phyloP scores from a whole-genome alignment of 2,113 vertebrate genomes.

The Amphiprion ocellaris region DNA sequence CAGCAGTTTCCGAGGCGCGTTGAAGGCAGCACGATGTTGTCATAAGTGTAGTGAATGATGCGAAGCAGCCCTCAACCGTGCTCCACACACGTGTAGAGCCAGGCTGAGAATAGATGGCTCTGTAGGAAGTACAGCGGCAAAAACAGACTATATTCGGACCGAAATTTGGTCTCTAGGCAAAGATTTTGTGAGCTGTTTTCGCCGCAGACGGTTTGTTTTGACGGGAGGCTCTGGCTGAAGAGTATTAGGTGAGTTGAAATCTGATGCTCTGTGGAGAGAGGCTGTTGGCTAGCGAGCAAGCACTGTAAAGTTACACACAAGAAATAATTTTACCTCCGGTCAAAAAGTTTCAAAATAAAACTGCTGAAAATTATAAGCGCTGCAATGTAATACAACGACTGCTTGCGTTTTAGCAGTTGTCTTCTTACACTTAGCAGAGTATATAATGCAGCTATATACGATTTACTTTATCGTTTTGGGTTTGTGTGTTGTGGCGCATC shows the following conservation, averaged over 20 bases:
- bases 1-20: conserved; percentile 1
- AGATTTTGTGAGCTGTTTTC: not conserved
- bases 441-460: rapidly evolving
- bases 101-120: not conserved
- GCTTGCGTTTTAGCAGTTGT: not conserved
- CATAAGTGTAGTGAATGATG: conserved; percentile 31
- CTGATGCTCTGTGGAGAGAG: not conserved
- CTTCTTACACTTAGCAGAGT: rapidly evolving
- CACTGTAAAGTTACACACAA: not conserved
- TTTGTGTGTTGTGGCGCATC: rapidly evolving
- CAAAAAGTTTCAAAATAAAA: not conserved
- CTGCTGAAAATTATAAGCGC: not conserved
- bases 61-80: conserved; percentile 14
- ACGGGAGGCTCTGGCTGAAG: not conserved
- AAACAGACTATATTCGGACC: not conserved
- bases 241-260: conserved; percentile 64
- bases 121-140: not conserved
- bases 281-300: conserved; percentile 40
- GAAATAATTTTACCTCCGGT: not conserved
- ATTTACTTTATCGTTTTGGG: rapidly evolving
- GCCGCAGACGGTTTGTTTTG: not conserved
- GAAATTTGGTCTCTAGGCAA: not conserved
- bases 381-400: rapidly evolving
- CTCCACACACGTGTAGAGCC: conserved; percentile 52
- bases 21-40: conserved; percentile 40